A percentile compares a stretch with the other conserved stretches of the same genome.
phyloP scores from a whole-genome alignment of 2,888 invertebrate genomes.

The Lithosia quadra region DNA sequence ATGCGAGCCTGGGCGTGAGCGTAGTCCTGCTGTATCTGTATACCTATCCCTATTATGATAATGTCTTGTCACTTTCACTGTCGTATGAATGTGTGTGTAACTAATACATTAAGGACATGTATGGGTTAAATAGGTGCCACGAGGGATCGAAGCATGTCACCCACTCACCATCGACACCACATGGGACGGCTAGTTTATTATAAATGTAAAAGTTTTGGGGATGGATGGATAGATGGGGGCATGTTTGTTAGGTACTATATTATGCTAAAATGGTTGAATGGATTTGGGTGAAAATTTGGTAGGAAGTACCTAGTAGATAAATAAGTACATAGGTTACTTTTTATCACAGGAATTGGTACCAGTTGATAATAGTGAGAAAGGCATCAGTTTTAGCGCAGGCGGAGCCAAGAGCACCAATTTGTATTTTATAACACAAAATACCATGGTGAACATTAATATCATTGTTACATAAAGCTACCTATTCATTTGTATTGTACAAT shows the following conservation, averaged over 20 bases:
- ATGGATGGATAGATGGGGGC: no score
- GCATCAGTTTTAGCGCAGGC: background rate
- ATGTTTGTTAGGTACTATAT: no score
- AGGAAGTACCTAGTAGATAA: no score
- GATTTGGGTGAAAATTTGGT: no score
- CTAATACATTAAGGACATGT: background rate
- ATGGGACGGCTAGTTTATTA: no score
- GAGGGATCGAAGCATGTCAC: no score
- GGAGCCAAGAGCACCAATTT: background rate
- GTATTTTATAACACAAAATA: constrained; percentile 7
- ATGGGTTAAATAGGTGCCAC: no score
- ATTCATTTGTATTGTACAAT: constrained; percentile 50
- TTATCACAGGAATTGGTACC: background rate
- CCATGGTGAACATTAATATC: constrained; percentile 27
- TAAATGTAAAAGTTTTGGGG: no score
- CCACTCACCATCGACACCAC: no score
- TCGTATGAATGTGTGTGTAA: background rate
- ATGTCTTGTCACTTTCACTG: background rate
- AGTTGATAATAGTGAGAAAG: background rate
- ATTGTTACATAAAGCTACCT: constrained; percentile 30
- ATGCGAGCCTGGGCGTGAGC: background rate
- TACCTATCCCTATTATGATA: background rate
- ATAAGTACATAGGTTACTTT: background rate
- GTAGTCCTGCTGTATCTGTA: background rate
- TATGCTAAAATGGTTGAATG: no score